Percentiles rank a stretch among this genome's conserved stretches.
phyloP scores from a whole-genome alignment of 1,140 invertebrate species.

The Papilio glaucus region DNA sequence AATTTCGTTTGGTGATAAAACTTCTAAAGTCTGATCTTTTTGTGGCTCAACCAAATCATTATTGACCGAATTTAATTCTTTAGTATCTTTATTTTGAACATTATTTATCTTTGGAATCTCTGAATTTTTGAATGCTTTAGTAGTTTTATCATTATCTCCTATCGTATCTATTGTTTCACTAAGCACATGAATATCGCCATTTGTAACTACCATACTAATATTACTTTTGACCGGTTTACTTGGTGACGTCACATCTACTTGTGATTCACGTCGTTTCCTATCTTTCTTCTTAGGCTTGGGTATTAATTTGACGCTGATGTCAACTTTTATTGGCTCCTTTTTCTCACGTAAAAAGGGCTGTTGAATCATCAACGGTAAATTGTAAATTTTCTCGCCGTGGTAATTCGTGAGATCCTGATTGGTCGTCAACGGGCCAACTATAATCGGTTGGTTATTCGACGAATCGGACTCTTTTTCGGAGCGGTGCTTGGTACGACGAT shows the following conservation, averaged over 20 bases:
- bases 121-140: not conserved
- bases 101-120: not conserved
- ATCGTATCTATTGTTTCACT: slow-evolving; percentile 64
- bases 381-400: slow-evolving; percentile 80
- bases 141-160: slow-evolving; percentile 38
- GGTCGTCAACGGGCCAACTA: slow-evolving; percentile 79
- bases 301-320: slow-evolving; percentile 91
- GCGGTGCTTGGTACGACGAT: slow-evolving; percentile 66
- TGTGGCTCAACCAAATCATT: slow-evolving; percentile 13
- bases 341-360: slow-evolving; percentile 87
- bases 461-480: slow-evolving; percentile 83
- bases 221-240: slow-evolving; percentile 68
- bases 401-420: slow-evolving; percentile 81
- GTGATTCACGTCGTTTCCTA: slow-evolving; percentile 65
- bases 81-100: not conserved
- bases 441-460: slow-evolving; percentile 85
- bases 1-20: slow-evolving; percentile 21
- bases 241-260: slow-evolving; percentile 62
- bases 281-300: slow-evolving; percentile 85
- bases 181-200: slow-evolving; percentile 64
- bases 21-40: slow-evolving; percentile 26
- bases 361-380: slow-evolving; percentile 84
- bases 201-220: slow-evolving; percentile 75
- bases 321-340: slow-evolving; percentile 90
- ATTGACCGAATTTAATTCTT: not conserved